phyloP scores from a whole-genome alignment of 2,113 vertebrate species.

The Nicator chloris region DNA sequence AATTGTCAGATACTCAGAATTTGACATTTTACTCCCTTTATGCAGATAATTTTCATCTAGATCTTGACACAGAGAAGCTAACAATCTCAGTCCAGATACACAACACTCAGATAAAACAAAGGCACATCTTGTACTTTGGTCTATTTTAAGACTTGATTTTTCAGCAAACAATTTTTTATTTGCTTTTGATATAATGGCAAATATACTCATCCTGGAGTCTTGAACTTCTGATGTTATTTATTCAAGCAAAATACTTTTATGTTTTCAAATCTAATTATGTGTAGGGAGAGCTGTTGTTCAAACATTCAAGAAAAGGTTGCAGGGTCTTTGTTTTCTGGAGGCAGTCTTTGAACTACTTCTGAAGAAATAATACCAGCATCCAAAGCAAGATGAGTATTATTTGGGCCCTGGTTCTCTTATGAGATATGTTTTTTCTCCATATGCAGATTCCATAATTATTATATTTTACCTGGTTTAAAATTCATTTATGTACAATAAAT shows the following conservation, averaged over 20 bases:
- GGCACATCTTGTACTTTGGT: neutral
- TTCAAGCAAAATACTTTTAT: neutral
- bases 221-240: conserved; percentile 20
- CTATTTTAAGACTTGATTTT: conserved; percentile 29
- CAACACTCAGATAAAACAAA: neutral
- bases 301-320: neutral
- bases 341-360: neutral
- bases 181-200: conserved; percentile 2
- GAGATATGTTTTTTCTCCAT: neutral
- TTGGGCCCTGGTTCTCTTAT: neutral
- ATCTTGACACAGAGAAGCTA: neutral
- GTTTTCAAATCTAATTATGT: conserved; percentile 25
- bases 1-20: conserved; percentile 28
- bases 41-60: neutral
- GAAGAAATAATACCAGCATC: neutral
- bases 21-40: conserved; percentile 28
- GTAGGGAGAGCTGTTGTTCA: neutral
- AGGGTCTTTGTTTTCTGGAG: neutral
- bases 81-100: neutral
- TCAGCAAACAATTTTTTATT: neutral
- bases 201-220: neutral
- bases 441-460: neutral
- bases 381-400: neutral
- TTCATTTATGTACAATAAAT: neutral
- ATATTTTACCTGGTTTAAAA: neutral